Percentiles rank a stretch among this genome's conserved stretches.
These are phyloP conservation scores for Drosophila fuyamai DNA, from an alignment of 1,140 invertebrate species.

Conservation along the genomic window DNA sequence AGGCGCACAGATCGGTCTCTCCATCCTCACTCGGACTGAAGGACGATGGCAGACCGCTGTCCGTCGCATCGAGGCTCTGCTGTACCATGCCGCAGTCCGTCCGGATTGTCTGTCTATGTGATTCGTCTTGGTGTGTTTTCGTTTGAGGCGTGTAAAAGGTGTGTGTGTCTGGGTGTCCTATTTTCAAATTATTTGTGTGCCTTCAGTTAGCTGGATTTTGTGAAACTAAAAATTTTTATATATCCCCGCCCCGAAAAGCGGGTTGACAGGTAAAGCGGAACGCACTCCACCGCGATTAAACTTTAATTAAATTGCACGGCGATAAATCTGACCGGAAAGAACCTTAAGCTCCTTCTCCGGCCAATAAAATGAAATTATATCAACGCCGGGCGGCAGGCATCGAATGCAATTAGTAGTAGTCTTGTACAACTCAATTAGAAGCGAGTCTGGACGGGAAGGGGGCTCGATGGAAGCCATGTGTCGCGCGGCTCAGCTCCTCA, in stretches of 20 bases:
- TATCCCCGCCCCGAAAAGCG: background rate
- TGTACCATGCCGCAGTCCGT: conserved; percentile 1
- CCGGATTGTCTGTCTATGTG: conserved; percentile 3
- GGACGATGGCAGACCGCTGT: background rate
- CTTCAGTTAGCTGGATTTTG: background rate
- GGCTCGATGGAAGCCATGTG: conserved; percentile 46
- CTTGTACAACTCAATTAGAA: conserved; percentile 84
- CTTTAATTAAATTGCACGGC: conserved; percentile 45
- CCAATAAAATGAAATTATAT: conserved; percentile 79
- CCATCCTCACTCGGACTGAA: background rate
- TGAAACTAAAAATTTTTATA: conserved; percentile 21
- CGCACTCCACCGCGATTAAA: conserved; percentile 37
- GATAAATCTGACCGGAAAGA: conserved; percentile 33
- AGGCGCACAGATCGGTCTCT: conserved; percentile 48
- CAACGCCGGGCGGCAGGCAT: conserved; percentile 78
- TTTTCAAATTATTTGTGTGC: background rate
- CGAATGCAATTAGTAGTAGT: conserved; percentile 83
- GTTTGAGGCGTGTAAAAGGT: conserved; percentile 11
- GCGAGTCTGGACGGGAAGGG: background rate
- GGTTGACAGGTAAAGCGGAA: conserved; percentile 15
- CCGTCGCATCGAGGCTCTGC: background rate
- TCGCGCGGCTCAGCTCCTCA: conserved; percentile 20
- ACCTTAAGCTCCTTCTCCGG: conserved; percentile 38
- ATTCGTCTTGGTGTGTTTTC: conserved; percentile 7
- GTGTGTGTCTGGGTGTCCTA: conserved; percentile 7